A percentile compares a stretch with the other conserved stretches of the same genome.
These are phyloP conservation scores for Centruroides sculpturatus DNA, from an alignment of 1,140 invertebrate genomes.

Conservation along the genomic window DNA sequence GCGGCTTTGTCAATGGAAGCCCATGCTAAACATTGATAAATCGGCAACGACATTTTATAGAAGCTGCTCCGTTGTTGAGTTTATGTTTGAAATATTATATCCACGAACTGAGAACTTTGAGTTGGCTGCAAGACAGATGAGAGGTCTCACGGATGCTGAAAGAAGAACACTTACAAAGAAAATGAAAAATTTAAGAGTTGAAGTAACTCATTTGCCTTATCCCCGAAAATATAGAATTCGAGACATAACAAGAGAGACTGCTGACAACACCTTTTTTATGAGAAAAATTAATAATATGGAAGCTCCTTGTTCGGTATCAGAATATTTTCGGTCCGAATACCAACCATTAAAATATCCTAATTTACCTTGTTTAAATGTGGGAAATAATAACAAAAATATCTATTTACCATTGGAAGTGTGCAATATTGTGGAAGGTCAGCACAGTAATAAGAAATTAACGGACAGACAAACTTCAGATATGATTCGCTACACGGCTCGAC, in stretches of 20 bases:
- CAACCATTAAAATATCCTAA: slow-evolving; percentile 15
- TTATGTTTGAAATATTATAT: slow-evolving; percentile 1
- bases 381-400: slow-evolving; percentile 13
- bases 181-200: slow-evolving; percentile 13
- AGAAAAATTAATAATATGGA: background rate
- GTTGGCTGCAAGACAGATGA: background rate
- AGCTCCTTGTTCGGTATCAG: background rate
- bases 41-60: slow-evolving; percentile 12
- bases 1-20: slow-evolving; percentile 12
- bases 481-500: slow-evolving; percentile 21
- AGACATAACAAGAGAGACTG: slow-evolving; percentile 7
- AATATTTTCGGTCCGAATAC: background rate
- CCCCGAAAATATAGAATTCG: slow-evolving; percentile 13
- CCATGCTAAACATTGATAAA: slow-evolving; percentile 13
- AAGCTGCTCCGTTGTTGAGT: slow-evolving; percentile 4
- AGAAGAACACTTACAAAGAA: slow-evolving; percentile 5
- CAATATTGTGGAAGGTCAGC: slow-evolving; percentile 21
- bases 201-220: slow-evolving; percentile 14
- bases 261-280: slow-evolving; percentile 6
- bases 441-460: slow-evolving; percentile 13
- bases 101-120: background rate
- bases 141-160: slow-evolving; percentile 3
- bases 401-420: slow-evolving; percentile 28
- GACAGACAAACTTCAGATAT: slow-evolving; percentile 14
- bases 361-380: slow-evolving; percentile 26